Evolutionary conservation across 2,888 invertebrate species (phyloP), one percentile per base, ranked within the genome.

Genomic region (Pandemis corylana): DNA sequence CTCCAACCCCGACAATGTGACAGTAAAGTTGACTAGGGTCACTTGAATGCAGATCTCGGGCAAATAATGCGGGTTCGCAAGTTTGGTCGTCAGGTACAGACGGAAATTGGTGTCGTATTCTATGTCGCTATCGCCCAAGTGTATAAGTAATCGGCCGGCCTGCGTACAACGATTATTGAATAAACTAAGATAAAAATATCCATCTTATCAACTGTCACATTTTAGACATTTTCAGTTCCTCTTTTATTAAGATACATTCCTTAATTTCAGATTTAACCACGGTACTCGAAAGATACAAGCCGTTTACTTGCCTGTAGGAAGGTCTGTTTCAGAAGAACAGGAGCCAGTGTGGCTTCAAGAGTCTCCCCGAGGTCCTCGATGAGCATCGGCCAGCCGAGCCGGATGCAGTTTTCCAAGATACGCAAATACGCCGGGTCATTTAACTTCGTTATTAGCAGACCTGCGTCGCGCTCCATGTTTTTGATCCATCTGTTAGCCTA

Each of bases 11-110:
- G 96, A 96, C 0, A 96, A 96, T 0, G 98, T 98, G 51, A 99
- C 98, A 70, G 98, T 97, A 87, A 99, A 99, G 91, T 99, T 99
- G 7, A 99, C 97, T 12, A 99, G 95, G 0, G 98, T 98, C 1
- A 98, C 98, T 94, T 98, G 98, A 76, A 98, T 98, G 84, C 98
- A 98, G 77, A 98, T 96, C 79, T 99, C 98, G 0, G 99, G 99
- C 77, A 98, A 90, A 89, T 98, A 99, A 92, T 98, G 98, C 0
- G 99, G 99, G 94, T 99, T 99, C 0, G 98, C 96, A 72, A 98
- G 92, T 90, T 98, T 98, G 0, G 98, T 98, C 0, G 98, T 98
- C 84, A 99, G 96, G 87, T 98, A 99, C 65, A 99, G 95, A 64
- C 96, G 96, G 89, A 99, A 99, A 84, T 97, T 96, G 0, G 93